A percentile compares a stretch with the other conserved stretches of the same genome.
Evolutionary conservation across 2,888 invertebrate species (phyloP).

Genomic region (Acholoe squamosa): DNA sequence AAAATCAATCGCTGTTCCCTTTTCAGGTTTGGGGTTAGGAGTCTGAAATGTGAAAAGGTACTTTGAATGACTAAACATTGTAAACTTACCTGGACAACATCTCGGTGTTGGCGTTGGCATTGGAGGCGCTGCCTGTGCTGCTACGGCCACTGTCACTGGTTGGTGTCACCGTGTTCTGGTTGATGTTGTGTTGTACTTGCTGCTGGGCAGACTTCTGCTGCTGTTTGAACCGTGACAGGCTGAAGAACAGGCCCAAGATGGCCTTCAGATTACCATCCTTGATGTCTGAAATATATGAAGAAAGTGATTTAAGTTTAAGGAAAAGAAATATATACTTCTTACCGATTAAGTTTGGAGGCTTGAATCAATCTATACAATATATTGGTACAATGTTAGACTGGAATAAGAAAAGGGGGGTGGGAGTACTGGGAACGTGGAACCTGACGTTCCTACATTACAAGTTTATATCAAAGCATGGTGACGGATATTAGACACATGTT

Average conservation of each 20-base stretch:
- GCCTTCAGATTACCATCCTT: slow-evolving; percentile 96
- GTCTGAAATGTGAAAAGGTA: background rate
- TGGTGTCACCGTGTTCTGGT: slow-evolving; percentile 59
- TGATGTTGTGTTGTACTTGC: slow-evolving; percentile 63
- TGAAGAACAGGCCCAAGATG: slow-evolving; percentile 96
- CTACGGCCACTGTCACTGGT: slow-evolving; percentile 53
- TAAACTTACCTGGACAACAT: slow-evolving; percentile 67
- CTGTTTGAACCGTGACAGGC: slow-evolving; percentile 96
- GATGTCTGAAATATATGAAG: slow-evolving; percentile 87
- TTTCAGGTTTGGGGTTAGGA: background rate
- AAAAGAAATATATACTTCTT: no score
- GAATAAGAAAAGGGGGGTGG: no score
- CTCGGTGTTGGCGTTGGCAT: slow-evolving; percentile 66
- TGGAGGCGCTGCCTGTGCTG: slow-evolving; percentile 57
- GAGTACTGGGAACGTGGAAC: no score
- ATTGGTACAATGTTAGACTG: no score
- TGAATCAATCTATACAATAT: no score
- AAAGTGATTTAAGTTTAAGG: no score
- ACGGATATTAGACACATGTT: no score
- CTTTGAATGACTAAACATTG: background rate
- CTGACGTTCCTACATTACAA: no score
- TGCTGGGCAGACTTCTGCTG: slow-evolving; percentile 86
- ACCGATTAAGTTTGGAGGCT: no score
- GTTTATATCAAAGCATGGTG: no score
- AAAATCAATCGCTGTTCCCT: background rate